These are phyloP conservation scores for Amblyjoppa fuscipennis DNA, from an alignment of 2,888 invertebrate species.

Conservation along the genomic window DNA sequence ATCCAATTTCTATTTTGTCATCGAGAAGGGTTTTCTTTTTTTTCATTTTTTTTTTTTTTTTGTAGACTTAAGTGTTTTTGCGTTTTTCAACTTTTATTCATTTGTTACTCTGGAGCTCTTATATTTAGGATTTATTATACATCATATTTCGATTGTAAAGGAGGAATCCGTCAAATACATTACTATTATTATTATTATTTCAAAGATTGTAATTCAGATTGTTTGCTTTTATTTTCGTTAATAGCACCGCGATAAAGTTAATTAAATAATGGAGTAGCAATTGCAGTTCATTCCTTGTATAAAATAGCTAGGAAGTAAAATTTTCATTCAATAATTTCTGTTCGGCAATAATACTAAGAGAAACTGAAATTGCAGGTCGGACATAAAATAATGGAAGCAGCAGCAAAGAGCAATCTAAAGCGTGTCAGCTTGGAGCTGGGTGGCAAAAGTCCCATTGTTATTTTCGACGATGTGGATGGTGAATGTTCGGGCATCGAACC, in stretches of 20 bases:
- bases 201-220: neutral
- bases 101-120: no score
- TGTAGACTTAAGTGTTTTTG: neutral
- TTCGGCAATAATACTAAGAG: neutral
- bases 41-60: neutral
- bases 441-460: slow-evolving; percentile 88
- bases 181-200: neutral
- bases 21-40: neutral
- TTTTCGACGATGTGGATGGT: slow-evolving; percentile 87
- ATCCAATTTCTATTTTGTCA: neutral
- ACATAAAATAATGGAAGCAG: slow-evolving; percentile 86
- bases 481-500: slow-evolving; percentile 56
- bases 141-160: no score
- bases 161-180: no score
- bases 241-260: neutral
- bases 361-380: slow-evolving; percentile 83
- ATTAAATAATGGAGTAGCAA: neutral
- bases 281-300: no score
- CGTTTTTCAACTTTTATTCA: no score
- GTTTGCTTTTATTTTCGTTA: slow-evolving; percentile 2
- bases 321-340: neutral
- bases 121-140: no score
- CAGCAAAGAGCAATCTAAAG: slow-evolving; percentile 87
- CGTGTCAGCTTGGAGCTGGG: slow-evolving; percentile 88
- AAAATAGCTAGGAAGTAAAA: neutral